A percentile compares a stretch with the other conserved stretches of the same genome.
Evolutionary conservation across 2,797 vertebrate species (phyloP).

Genomic region (Syndactyla subalaris): DNA sequence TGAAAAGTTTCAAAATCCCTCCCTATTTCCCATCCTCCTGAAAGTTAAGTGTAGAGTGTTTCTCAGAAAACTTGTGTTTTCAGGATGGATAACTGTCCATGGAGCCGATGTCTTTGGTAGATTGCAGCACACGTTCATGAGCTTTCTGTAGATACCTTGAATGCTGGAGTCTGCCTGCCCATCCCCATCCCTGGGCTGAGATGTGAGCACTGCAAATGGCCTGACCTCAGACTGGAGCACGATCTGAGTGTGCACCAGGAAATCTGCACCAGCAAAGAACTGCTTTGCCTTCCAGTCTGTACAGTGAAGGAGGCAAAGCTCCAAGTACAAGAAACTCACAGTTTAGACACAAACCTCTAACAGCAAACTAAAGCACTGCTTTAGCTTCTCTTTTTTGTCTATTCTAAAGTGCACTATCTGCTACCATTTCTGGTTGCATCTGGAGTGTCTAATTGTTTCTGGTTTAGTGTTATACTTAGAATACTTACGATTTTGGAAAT

Average conservation of each 20-base stretch:
- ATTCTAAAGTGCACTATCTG: not conserved
- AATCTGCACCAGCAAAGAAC: not conserved
- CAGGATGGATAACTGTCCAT: not conserved
- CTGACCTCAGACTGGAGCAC: not conserved
- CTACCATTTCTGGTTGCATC: not conserved
- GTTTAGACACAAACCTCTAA: not conserved
- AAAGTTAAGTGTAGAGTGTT: not conserved
- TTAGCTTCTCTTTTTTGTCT: not conserved
- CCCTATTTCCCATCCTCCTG: rapidly evolving
- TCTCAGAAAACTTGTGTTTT: not conserved
- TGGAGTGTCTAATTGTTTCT: not conserved
- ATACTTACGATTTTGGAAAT: not conserved
- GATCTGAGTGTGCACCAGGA: not conserved
- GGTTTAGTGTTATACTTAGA: not conserved
- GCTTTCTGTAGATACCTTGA: not conserved
- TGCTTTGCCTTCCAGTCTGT: not conserved
- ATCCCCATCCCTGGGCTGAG: not conserved
- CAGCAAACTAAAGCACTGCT: not conserved
- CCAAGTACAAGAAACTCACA: not conserved
- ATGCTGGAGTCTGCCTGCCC: not conserved
- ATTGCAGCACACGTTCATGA: not conserved
- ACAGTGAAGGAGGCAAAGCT: not conserved
- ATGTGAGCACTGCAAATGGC: rapidly evolving
- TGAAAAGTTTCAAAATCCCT: rapidly evolving
- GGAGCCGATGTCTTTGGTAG: not conserved